Base-by-base conservation (phyloP, 1,140 invertebrate species). In the Penaeus indicus region DNA sequence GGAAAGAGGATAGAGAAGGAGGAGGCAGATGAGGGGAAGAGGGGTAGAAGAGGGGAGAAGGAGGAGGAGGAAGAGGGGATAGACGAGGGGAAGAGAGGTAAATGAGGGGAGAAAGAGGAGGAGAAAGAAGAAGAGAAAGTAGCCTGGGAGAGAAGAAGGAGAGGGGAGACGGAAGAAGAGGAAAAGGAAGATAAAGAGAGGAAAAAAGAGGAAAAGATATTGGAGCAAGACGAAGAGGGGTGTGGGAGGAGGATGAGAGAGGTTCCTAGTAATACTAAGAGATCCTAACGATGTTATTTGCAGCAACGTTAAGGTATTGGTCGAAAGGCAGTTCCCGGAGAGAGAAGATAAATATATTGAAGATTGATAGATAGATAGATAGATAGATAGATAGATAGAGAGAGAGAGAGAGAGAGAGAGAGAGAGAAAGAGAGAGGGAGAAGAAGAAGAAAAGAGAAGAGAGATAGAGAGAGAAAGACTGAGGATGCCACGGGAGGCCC, bases 1-100 rank as follows among this genome's bases (percentile, higher is more conserved):
- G 77, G 77, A 54, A 54, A 60, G 42, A 60, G 54, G 78, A 60
- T 80, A 60, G 77, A 54, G 77, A 32, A 54, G 38, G 77, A 38
- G 77, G 77, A 54, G 38, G 60, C 27, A 47, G 77, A 10, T 77
- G 25, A 77, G 25, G 22, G 67, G 67, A 72, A 19, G 21, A 32
- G 27, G n/a, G 38, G 38, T 8, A 42, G 38, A 42, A 1, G 38
- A 42, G 38, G 38, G 18, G 64, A 67, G 21, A 67, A 67, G 25
- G 64, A 67, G 64, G 64, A 67, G 64, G 25, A 25, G 19, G 67
- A 32, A 21, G 67, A 32, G 67, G 19, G 18, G 19, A 0, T 0
- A 32, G 67, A 22, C 0, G 19, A 22, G 67, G 67, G 67, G 19
- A 72, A 16, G 21, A 16, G 27, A 79, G 67, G 67, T 42, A 72